Conservation (phyloP, 2,797 vertebrate species). For the Gymnopithys bicolor region DNA sequence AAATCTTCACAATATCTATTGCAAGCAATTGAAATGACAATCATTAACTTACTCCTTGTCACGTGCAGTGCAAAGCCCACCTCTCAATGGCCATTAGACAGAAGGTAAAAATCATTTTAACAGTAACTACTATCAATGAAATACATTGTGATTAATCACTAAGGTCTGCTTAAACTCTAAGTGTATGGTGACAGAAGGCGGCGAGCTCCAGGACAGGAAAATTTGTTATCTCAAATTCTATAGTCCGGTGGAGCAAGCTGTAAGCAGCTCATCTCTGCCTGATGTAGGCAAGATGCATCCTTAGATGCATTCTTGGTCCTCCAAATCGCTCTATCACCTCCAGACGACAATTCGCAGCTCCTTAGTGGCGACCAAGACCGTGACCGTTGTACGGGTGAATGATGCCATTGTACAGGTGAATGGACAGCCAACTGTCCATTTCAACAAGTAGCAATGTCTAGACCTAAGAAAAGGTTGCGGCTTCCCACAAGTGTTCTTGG, state of each 20-base stretch:
- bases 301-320: neutral
- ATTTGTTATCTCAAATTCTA: neutral
- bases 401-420: too few relatives aligned
- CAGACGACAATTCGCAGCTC: neutral
- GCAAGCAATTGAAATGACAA: neutral
- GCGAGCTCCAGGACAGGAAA: neutral
- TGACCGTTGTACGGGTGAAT: rapidly evolving
- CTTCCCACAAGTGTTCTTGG: neutral
- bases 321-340: neutral
- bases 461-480: neutral
- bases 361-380: neutral
- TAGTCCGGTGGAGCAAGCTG: neutral
- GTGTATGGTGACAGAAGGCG: neutral
- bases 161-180: neutral
- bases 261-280: neutral
- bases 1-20: neutral
- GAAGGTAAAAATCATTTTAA: neutral
- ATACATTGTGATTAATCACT: neutral
- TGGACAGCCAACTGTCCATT: neutral
- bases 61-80: neutral
- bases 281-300: neutral
- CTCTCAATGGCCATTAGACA: neutral
- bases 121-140: neutral
- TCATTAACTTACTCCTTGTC: neutral
- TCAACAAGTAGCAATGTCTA: neutral